Conservation (phyloP, 2,888 invertebrate species). For the Agonopterix subpropinquella region DNA sequence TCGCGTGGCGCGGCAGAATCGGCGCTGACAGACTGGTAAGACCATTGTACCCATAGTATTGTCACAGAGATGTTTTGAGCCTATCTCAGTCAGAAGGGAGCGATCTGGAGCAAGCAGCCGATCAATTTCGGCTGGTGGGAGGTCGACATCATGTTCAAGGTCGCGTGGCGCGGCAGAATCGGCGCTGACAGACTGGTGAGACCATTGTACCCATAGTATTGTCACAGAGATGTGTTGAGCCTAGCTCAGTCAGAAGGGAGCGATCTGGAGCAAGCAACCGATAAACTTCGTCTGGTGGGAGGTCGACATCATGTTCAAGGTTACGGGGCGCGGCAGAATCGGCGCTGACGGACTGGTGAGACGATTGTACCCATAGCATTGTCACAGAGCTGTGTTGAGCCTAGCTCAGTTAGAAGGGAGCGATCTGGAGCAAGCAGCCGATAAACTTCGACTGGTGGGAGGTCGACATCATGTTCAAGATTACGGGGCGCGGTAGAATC, state of each 20-base stretch:
- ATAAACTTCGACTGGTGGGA: constrained; percentile 97
- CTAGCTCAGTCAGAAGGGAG: constrained; percentile 52
- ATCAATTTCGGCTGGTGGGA: constrained; percentile 97
- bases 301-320: constrained; percentile 93
- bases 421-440: constrained; percentile 93
- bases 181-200: constrained; percentile 97
- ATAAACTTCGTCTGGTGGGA: constrained; percentile 97
- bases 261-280: constrained; percentile 93
- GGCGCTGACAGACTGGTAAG: constrained; percentile 97
- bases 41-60: too few species aligned
- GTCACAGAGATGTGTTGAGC: too few species aligned
- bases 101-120: constrained; percentile 93
- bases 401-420: constrained; percentile 52
- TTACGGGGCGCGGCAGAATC: constrained; percentile 95
- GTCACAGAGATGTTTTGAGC: too few species aligned
- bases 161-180: constrained; percentile 95
- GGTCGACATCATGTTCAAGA: constrained; percentile 93
- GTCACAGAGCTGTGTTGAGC: too few species aligned
- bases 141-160: constrained; percentile 93
- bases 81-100: constrained; percentile 52
- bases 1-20: constrained; percentile 95
- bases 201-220: too few species aligned
- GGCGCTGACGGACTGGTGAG: constrained; percentile 97
- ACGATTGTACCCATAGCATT: too few species aligned
- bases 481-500: constrained; percentile 95